A percentile compares a stretch with the other conserved stretches of the same genome.
phyloP scores from a whole-genome alignment of 2,888 invertebrate species.

The Atherix ibis region DNA sequence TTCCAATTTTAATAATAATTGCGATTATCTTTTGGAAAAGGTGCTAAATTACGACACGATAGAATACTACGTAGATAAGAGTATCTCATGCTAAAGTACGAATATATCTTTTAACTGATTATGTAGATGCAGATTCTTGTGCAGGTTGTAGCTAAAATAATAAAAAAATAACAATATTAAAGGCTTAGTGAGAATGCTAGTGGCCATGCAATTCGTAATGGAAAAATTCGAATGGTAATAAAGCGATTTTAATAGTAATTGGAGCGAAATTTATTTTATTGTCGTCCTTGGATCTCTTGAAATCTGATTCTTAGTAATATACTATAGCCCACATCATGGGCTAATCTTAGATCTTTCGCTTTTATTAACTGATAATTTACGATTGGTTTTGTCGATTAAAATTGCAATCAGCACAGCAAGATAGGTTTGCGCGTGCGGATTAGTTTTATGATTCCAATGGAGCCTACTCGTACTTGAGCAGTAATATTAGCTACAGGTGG shows the following conservation, averaged over 20 bases:
- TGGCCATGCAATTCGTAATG: no score
- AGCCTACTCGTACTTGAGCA: neutral
- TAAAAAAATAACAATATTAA: no score
- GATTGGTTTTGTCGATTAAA: neutral
- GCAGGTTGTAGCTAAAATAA: no score
- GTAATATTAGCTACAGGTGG: no score
- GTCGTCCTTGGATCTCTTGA: slow-evolving; percentile 3
- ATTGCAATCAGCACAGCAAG: no score
- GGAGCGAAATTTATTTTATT: slow-evolving; percentile 13
- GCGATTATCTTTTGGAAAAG: slow-evolving; percentile 6
- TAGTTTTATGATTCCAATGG: slow-evolving; percentile 7
- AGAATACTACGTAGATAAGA: slow-evolving; percentile 3
- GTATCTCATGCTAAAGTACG: no score
- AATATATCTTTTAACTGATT: no score
- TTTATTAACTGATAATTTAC: neutral
- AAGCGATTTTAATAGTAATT: slow-evolving; percentile 13
- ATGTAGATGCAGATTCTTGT: no score
- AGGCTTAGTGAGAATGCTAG: no score
- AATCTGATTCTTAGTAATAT: no score
- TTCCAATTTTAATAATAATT: slow-evolving; percentile 11
- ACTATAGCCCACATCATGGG: no score
- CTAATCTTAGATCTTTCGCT: neutral
- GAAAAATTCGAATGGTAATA: slow-evolving; percentile 8
- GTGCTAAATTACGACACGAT: slow-evolving; percentile 10
- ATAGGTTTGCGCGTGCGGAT: no score